A percentile compares a stretch with the other conserved stretches of the same genome.
Evolutionary conservation across 2,797 vertebrate species (phyloP).

Genomic region (Acanthiza pusilla): DNA sequence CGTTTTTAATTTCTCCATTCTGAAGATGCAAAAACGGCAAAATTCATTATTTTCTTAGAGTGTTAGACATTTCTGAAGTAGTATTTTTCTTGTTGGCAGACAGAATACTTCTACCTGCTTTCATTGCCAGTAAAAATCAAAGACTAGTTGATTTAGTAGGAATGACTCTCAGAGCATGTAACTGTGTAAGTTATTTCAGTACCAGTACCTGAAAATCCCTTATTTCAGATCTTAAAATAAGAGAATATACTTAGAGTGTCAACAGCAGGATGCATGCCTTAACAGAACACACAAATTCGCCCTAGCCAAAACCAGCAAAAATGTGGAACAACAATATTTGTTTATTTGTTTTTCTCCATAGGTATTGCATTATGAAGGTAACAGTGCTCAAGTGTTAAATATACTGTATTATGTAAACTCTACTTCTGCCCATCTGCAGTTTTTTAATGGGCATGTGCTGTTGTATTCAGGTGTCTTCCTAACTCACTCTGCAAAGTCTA

Average conservation of each 20-base stretch:
- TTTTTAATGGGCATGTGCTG: background rate
- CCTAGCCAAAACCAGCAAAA: background rate
- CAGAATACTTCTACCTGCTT: background rate
- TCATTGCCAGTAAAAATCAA: background rate
- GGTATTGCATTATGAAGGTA: background rate
- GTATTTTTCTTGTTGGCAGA: background rate
- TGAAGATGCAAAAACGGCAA: background rate
- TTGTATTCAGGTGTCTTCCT: background rate
- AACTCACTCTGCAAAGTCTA: background rate
- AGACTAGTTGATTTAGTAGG: background rate
- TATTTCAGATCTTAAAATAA: background rate
- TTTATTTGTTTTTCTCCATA: background rate
- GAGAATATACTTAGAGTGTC: background rate
- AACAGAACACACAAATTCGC: background rate
- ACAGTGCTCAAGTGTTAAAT: background rate
- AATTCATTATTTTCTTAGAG: background rate
- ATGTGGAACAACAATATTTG: background rate
- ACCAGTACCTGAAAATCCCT: background rate
- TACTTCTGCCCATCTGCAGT: background rate
- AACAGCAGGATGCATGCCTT: background rate
- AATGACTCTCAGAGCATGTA: background rate
- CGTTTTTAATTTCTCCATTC: background rate
- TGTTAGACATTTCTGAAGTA: background rate
- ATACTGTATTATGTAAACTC: background rate
- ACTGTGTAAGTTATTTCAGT: background rate